Evolutionary conservation across 2,113 vertebrate genomes (phyloP).

Genomic region (Apodemus speciosus): DNA sequence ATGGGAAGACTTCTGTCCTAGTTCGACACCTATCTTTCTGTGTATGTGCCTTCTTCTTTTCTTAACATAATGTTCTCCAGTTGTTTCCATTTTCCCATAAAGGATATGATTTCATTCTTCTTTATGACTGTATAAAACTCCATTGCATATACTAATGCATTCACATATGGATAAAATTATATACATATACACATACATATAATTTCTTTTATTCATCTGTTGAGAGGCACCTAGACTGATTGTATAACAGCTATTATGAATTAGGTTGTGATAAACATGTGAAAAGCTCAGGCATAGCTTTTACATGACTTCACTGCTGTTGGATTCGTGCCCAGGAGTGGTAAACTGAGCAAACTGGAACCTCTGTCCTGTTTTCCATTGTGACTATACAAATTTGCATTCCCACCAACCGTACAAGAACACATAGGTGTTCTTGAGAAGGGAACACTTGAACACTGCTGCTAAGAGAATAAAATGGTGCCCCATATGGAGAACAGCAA

Average conservation of each 20-base stretch:
- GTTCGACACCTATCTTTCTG: neutral
- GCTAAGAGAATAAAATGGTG: neutral
- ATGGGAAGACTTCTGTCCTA: no score
- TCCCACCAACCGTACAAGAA: neutral
- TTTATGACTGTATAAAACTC: neutral
- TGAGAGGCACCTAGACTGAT: neutral
- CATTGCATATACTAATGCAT: neutral
- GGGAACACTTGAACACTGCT: neutral
- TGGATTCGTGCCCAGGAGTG: neutral
- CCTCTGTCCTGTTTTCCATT: neutral
- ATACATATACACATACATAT: neutral
- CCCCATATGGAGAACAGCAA: neutral
- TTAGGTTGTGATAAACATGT: neutral
- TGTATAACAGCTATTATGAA: neutral
- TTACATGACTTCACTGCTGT: neutral
- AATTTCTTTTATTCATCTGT: neutral
- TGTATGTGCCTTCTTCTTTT: no score
- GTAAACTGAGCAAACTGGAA: neutral
- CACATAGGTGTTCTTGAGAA: neutral
- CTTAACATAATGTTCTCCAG: neutral
- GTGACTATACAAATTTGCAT: neutral
- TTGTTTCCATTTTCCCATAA: neutral
- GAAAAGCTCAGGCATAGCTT: neutral
- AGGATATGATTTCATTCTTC: slow-evolving; percentile 1
- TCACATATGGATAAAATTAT: slow-evolving; percentile 11